A percentile compares a stretch with the other conserved stretches of the same genome.
Evolutionary conservation across 2,797 vertebrate species (phyloP).

Genomic region (Poecilia wingei): DNA sequence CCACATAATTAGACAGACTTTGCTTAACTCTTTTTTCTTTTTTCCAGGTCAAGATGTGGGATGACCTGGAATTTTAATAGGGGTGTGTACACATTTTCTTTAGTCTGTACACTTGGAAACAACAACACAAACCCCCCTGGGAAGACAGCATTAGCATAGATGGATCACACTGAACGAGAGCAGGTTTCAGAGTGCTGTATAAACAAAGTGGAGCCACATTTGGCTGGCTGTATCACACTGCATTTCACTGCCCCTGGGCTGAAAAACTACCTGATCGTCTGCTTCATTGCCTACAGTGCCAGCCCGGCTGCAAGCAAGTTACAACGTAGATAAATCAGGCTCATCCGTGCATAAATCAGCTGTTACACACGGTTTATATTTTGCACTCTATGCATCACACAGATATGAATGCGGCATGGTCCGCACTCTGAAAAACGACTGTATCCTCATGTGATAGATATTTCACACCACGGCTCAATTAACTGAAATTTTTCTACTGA

Average conservation of each 20-base stretch:
- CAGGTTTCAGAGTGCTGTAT: conserved; percentile 31
- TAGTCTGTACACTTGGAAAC: conserved; percentile 22
- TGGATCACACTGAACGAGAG: conserved; percentile 36
- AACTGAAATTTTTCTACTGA: conserved; percentile 68
- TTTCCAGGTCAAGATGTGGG: not conserved
- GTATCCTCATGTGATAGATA: conserved; percentile 66
- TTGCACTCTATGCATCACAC: conserved; percentile 56
- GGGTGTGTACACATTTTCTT: not conserved
- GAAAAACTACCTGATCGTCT: conserved; percentile 62
- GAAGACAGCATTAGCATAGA: conserved; percentile 49
- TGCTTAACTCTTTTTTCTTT: not conserved
- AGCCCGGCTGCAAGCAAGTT: conserved; percentile 39
- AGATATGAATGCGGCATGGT: conserved; percentile 55
- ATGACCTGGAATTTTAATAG: not conserved
- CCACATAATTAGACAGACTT: not conserved
- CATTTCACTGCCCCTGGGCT: conserved; percentile 50
- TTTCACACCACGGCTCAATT: conserved; percentile 69
- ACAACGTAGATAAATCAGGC: conserved; percentile 68
- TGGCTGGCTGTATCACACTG: conserved; percentile 59
- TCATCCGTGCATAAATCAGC: conserved; percentile 69
- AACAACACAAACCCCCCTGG: conserved; percentile 29
- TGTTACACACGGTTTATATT: conserved; percentile 54
- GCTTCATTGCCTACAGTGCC: conserved; percentile 76
- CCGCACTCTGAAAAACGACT: conserved; percentile 59
- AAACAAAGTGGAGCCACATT: conserved; percentile 51